phyloP scores from a whole-genome alignment of 2,888 invertebrate species.

The Mamestra brassicae region DNA sequence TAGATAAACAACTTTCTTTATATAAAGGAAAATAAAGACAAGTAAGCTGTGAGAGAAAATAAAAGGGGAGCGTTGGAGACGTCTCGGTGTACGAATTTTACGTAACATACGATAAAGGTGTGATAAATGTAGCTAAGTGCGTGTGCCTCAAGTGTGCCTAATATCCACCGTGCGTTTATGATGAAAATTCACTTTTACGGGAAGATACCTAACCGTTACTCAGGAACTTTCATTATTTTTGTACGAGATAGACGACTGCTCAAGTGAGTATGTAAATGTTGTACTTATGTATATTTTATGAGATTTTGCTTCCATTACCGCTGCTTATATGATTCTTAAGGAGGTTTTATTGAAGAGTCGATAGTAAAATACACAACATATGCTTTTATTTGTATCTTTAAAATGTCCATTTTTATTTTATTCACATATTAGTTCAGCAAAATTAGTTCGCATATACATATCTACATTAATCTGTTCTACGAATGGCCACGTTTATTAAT shows the following conservation, averaged over 20 bases:
- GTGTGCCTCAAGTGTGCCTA: constrained; percentile 64
- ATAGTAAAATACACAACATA: neutral
- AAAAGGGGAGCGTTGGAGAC: constrained; percentile 25
- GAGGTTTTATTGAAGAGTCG: neutral
- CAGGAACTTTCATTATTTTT: constrained; percentile 58
- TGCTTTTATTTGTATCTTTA: too few relatives aligned
- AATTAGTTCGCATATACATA: too few relatives aligned
- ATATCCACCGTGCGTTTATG: constrained; percentile 66
- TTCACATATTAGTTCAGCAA: too few relatives aligned
- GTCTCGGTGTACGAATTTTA: constrained; percentile 61
- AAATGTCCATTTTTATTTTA: too few relatives aligned
- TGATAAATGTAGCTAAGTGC: constrained; percentile 71
- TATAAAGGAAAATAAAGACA: constrained; percentile 61
- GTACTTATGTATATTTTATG: constrained; percentile 12
- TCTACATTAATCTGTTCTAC: too few relatives aligned
- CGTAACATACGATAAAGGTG: constrained; percentile 67
- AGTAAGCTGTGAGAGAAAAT: constrained; percentile 47
- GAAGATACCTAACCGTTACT: constrained; percentile 48
- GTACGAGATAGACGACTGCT: constrained; percentile 37
- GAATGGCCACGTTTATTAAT: too few relatives aligned
- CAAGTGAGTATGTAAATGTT: constrained; percentile 42
- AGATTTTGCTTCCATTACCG: constrained; percentile 21
- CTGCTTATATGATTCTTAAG: neutral
- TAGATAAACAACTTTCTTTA: constrained; percentile 65
- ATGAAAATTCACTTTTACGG: constrained; percentile 60